Evolutionary conservation across 2,888 invertebrate species (phyloP).

Genomic region (Spilarctia lutea): DNA sequence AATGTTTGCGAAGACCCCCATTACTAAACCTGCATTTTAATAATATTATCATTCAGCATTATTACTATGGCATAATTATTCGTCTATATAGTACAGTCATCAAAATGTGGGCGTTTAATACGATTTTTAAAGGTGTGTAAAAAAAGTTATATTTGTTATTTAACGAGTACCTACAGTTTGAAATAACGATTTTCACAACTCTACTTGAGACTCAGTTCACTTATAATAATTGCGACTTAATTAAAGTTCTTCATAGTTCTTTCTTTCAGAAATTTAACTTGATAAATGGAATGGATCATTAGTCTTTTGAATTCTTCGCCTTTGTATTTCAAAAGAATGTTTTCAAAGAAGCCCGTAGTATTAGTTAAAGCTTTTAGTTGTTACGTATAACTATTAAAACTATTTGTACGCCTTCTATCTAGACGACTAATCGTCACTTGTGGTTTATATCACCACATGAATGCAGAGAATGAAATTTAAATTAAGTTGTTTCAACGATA

Average conservation of each 20-base stretch:
- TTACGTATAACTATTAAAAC: background rate
- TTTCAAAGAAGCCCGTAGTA: background rate
- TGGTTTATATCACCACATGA: no score
- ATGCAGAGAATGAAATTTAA: no score
- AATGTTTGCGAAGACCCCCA: no score
- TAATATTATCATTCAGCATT: background rate
- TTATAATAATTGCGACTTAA: background rate
- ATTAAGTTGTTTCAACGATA: no score
- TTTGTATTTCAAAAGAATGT: background rate
- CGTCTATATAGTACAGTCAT: background rate
- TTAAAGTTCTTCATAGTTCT: background rate
- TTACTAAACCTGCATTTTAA: background rate
- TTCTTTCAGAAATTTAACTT: background rate
- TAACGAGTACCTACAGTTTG: background rate
- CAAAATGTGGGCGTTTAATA: background rate
- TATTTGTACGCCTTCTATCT: background rate
- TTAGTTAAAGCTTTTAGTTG: background rate
- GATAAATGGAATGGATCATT: background rate
- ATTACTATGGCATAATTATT: no score
- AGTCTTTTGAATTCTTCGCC: background rate
- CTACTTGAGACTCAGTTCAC: background rate
- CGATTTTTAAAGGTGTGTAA: no score
- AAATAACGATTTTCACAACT: background rate
- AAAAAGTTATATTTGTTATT: background rate
- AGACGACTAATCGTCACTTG: no score